phyloP scores from a whole-genome alignment of 2,888 invertebrate species.

The Chaitophorus viminalis region DNA sequence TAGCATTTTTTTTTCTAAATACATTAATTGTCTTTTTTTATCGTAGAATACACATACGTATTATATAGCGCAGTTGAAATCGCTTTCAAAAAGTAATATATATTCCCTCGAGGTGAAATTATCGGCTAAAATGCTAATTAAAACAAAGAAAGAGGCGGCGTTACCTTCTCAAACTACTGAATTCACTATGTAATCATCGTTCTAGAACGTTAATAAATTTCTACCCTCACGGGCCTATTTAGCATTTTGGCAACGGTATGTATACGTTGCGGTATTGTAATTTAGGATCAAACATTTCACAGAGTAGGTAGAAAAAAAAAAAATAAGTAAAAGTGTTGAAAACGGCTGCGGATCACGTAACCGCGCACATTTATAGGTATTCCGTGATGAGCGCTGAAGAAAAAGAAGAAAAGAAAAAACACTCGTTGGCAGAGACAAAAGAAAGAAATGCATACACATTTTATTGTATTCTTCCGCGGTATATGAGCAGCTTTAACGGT shows the following conservation, averaged over 20 bases:
- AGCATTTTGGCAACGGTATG: slow-evolving; percentile 13
- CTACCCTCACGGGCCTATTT: neutral
- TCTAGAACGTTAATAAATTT: neutral
- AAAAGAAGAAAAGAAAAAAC: neutral
- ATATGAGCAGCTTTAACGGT: neutral
- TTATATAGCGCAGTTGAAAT: neutral
- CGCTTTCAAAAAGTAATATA: neutral
- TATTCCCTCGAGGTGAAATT: neutral
- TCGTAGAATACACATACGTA: neutral
- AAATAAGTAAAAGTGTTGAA: neutral
- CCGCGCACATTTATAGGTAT: neutral
- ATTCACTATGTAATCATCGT: neutral
- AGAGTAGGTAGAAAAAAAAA: neutral
- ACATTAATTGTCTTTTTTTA: neutral
- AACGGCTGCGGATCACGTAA: neutral
- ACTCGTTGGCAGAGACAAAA: neutral
- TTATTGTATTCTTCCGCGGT: neutral
- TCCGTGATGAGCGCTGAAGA: neutral
- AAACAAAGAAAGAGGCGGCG: neutral
- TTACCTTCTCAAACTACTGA: neutral
- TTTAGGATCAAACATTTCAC: neutral
- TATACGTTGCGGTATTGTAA: neutral
- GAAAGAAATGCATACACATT: neutral
- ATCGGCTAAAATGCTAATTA: slow-evolving; percentile 1
- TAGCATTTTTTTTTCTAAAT: too few species aligned